Conservation (phyloP, 2,113 vertebrate species). For the Pachycephala philippinensis region DNA sequence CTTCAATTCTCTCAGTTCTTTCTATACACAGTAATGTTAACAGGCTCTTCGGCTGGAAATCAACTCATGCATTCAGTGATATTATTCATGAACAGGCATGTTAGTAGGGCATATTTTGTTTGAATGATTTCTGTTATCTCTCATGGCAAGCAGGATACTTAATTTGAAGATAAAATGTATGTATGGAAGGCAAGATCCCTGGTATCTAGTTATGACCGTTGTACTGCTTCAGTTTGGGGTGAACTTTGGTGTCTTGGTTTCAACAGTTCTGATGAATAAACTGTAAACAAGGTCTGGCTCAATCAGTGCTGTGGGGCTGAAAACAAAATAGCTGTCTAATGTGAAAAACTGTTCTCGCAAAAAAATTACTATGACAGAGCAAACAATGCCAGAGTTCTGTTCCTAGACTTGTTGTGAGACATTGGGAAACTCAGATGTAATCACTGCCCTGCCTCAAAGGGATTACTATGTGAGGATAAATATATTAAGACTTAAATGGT, state of each 20-base stretch:
- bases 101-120: not conserved
- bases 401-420: constrained; percentile 20
- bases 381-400: not conserved
- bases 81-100: not conserved
- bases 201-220: not conserved
- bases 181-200: not conserved
- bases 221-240: not conserved
- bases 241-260: not conserved
- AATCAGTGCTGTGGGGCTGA: not conserved
- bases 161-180: not conserved
- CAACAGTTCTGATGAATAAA: not conserved
- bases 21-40: not conserved
- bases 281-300: constrained; percentile 12
- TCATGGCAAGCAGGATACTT: not conserved
- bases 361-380: not conserved
- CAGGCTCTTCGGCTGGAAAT: not conserved
- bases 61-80: not conserved
- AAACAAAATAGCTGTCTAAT: not conserved
- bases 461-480: not conserved
- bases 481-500: not conserved
- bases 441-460: constrained; percentile 6
- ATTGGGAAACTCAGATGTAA: not conserved
- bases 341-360: not conserved
- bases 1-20: not conserved
- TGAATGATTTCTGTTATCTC: not conserved